phyloP scores from a whole-genome alignment of 2,113 vertebrate genomes.

The Rhegmatorhina hoffmannsi region DNA sequence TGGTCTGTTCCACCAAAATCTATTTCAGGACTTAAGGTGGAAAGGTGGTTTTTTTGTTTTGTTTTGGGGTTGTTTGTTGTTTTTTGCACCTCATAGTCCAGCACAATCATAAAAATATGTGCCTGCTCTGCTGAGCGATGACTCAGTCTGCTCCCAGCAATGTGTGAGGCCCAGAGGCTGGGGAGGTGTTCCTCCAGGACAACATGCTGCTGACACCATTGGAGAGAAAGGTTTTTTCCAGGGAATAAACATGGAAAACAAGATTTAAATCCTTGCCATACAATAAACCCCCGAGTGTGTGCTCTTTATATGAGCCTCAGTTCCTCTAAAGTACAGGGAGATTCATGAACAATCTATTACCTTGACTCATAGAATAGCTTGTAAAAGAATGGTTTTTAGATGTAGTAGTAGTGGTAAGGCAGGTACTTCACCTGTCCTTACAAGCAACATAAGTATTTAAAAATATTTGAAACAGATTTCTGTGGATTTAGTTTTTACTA shows the following conservation, averaged over 20 bases:
- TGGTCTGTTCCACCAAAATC: background rate
- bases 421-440: background rate
- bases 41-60: background rate
- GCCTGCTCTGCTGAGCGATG: background rate
- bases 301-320: background rate
- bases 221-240: background rate
- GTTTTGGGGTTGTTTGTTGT: no score
- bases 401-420: background rate
- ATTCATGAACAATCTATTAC: background rate
- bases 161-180: rapidly evolving
- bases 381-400: background rate
- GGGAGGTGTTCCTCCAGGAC: background rate
- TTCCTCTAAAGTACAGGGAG: background rate
- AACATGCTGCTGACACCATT: background rate
- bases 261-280: background rate
- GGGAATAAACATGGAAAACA: background rate
- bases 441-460: background rate
- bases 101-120: background rate
- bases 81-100: background rate
- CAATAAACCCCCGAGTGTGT: rapidly evolving
- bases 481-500: background rate
- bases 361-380: background rate
- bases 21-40: background rate
- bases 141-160: background rate
- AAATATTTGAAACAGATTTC: background rate